Conservation (phyloP, 2,797 vertebrate genomes). For the Momotus momota region DNA sequence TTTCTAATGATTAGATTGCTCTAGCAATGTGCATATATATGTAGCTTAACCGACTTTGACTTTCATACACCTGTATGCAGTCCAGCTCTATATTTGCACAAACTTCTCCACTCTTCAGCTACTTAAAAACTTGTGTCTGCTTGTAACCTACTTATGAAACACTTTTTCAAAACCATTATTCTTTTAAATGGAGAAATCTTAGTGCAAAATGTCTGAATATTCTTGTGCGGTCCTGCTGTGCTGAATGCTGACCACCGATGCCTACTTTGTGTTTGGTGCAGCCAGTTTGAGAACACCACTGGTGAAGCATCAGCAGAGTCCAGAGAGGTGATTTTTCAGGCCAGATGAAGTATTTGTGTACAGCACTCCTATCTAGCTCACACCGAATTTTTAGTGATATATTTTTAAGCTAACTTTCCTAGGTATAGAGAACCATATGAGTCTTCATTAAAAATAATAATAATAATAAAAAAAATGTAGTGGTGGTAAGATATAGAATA, state of each 20-base stretch:
- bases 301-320: background rate
- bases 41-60: background rate
- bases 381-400: background rate
- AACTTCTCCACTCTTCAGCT: background rate
- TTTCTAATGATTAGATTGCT: background rate
- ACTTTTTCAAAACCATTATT: background rate
- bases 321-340: background rate
- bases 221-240: background rate
- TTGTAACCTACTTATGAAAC: background rate
- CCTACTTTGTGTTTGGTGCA: background rate
- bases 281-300: background rate
- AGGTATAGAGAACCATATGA: background rate
- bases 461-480: background rate
- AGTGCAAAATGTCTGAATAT: background rate
- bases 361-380: background rate
- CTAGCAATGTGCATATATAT: background rate
- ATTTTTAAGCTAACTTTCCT: background rate
- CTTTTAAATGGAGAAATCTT: background rate
- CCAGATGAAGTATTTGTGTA: background rate
- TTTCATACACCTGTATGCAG: background rate
- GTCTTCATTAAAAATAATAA: background rate
- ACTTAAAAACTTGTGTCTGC: background rate
- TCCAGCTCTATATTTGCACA: background rate
- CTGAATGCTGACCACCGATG: fast-evolving
- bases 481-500: fast-evolving